These are phyloP conservation scores for Drosophila saltans DNA, from an alignment of 1,140 invertebrate genomes.

Conservation along the genomic window DNA sequence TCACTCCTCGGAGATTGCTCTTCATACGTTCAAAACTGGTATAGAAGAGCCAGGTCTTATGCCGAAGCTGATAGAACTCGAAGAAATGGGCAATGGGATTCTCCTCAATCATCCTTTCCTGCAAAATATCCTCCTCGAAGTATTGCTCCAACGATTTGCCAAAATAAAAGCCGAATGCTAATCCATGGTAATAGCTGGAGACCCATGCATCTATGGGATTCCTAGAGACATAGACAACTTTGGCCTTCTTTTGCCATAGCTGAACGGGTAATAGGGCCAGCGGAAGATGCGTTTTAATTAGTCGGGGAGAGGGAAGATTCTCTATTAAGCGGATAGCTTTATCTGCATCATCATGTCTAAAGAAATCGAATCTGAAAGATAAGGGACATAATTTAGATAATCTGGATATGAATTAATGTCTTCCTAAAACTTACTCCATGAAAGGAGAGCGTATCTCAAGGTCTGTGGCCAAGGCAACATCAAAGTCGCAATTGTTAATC, in stretches of 20 bases:
- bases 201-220: slow-evolving; percentile 93
- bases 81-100: slow-evolving; percentile 88
- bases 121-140: slow-evolving; percentile 25
- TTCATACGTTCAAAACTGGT: slow-evolving; percentile 91
- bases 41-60: slow-evolving; percentile 89
- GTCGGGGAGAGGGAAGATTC: slow-evolving; percentile 84
- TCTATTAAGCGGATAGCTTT: slow-evolving; percentile 55
- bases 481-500: slow-evolving; percentile 85
- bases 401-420: no score
- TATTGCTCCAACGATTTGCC: slow-evolving; percentile 37
- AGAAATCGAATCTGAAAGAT: slow-evolving; percentile 28
- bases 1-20: slow-evolving; percentile 49
- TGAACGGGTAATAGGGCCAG: slow-evolving; percentile 85
- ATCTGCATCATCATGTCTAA: background rate
- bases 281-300: slow-evolving; percentile 88
- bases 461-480: slow-evolving; percentile 81
- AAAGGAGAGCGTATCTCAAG: slow-evolving; percentile 85
- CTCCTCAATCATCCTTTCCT: slow-evolving; percentile 37
- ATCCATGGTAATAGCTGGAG: slow-evolving; percentile 90
- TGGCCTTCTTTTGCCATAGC: slow-evolving; percentile 81
- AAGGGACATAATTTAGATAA: no score
- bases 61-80: slow-evolving; percentile 88
- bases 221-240: slow-evolving; percentile 91
- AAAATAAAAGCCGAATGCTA: slow-evolving; percentile 29
- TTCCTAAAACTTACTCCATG: slow-evolving; percentile 48